Percentiles rank a stretch among this genome's conserved stretches.
Conservation (phyloP, 2,888 invertebrate genomes). For the Trissolcus japonicus region DNA sequence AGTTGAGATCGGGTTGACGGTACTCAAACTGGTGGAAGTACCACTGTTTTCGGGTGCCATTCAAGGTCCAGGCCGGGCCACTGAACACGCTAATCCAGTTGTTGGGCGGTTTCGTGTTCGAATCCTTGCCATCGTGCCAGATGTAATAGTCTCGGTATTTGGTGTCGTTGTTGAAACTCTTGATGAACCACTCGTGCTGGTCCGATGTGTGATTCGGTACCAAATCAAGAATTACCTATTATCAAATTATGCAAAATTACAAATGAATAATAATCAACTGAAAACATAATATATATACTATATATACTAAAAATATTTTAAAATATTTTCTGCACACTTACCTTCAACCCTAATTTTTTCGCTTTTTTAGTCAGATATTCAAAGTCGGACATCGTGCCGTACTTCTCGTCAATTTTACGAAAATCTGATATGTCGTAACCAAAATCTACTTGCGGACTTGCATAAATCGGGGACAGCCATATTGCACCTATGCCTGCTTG, state of each 20-base stretch:
- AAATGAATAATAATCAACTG: not conserved
- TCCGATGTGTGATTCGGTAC: conserved; percentile 80
- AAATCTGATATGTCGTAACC: conserved; percentile 93
- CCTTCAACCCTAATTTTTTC: conserved; percentile 70
- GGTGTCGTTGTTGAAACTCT: conserved; percentile 67
- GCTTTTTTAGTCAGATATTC: conserved; percentile 79
- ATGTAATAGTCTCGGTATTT: conserved; percentile 78
- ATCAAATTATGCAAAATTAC: not conserved
- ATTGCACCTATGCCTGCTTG: conserved; percentile 80
- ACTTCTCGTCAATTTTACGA: conserved; percentile 83
- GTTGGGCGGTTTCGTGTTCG: conserved; percentile 67
- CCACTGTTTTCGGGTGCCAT: conserved; percentile 73
- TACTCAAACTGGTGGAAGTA: conserved; percentile 79
- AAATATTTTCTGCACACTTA: too few species aligned
- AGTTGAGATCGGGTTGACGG: conserved; percentile 80
- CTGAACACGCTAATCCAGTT: conserved; percentile 78
- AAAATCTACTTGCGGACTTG: conserved; percentile 90
- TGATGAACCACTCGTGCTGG: conserved; percentile 79
- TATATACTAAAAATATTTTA: too few species aligned
- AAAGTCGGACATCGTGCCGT: conserved; percentile 86
- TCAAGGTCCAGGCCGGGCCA: conserved; percentile 78
- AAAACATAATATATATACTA: too few species aligned
- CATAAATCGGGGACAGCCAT: conserved; percentile 91
- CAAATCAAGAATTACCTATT: conserved; percentile 80
- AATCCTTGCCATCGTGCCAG: conserved; percentile 71